A percentile compares a stretch with the other conserved stretches of the same genome.
Conservation (phyloP, 2,797 vertebrate genomes). For the Prionace glauca region DNA sequence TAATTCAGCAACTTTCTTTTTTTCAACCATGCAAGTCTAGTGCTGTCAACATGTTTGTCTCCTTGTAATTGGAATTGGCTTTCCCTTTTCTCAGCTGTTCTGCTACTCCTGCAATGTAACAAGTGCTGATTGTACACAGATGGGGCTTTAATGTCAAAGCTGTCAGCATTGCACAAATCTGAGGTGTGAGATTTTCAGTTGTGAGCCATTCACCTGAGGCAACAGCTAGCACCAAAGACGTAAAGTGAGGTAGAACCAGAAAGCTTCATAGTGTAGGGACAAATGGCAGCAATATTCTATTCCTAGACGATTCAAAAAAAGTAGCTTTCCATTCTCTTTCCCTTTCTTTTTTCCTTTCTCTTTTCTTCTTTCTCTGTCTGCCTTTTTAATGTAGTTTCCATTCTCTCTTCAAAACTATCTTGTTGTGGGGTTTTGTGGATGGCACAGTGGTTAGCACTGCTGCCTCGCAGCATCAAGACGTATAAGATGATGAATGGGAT, state of each 20-base stretch:
- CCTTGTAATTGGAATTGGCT: constrained; percentile 35
- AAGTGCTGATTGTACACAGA: constrained; percentile 33
- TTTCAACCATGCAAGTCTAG: constrained; percentile 16
- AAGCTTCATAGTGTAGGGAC: background rate
- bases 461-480: no score
- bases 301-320: background rate
- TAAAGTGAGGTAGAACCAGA: background rate
- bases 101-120: constrained; percentile 5
- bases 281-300: background rate
- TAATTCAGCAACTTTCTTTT: constrained; percentile 2
- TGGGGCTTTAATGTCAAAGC: constrained; percentile 25
- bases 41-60: constrained; percentile 35
- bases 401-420: background rate
- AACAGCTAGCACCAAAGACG: background rate
- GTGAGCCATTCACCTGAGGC: constrained; percentile 6
- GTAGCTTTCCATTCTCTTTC: background rate
- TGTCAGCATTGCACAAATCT: constrained; percentile 27
- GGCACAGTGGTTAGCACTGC: no score
- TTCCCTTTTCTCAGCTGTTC: constrained; percentile 29
- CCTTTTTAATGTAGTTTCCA: background rate
- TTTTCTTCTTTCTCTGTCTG: background rate
- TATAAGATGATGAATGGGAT: no score
- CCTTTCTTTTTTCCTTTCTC: background rate
- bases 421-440: no score
- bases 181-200: constrained; percentile 26